A percentile compares a stretch with the other conserved stretches of the same genome.
Conservation (phyloP, 2,888 invertebrate genomes). For the Eumacrocentrus americanus region DNA sequence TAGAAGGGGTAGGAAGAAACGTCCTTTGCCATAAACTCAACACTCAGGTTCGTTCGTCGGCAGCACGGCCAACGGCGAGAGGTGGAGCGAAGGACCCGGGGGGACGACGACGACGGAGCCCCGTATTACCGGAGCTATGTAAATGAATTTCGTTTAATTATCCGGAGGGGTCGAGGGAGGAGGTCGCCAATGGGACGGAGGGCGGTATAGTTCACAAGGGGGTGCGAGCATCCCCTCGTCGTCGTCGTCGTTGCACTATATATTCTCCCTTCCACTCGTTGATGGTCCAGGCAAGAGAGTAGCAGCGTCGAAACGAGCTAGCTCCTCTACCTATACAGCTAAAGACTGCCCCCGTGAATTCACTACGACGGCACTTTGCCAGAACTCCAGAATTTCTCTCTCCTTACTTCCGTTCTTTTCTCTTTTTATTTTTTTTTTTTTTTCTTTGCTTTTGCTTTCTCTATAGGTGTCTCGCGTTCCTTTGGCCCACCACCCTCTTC, state of each 20-base stretch:
- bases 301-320: neutral
- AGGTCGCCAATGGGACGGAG: conserved; percentile 38
- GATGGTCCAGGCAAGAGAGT: neutral
- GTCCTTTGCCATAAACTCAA: conserved; percentile 24
- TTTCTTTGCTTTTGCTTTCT: neutral
- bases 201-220: conserved; percentile 30
- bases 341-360: conserved; percentile 40
- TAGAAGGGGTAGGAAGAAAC: neutral
- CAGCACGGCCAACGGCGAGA: conserved; percentile 17
- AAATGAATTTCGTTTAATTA: conserved; percentile 62
- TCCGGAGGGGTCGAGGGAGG: conserved; percentile 44
- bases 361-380: conserved; percentile 47
- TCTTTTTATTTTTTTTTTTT: neutral
- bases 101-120: conserved; percentile 32
- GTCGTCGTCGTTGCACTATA: neutral
- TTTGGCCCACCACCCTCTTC: neutral
- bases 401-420: conserved; percentile 17
- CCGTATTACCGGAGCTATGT: conserved; percentile 60
- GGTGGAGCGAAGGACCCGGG: conserved; percentile 25
- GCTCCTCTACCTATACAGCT: neutral
- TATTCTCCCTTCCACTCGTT: neutral
- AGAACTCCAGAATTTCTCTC: conserved; percentile 40
- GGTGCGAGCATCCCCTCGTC: neutral
- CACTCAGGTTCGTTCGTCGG: conserved; percentile 7
- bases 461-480: too few relatives aligned